phyloP scores from a whole-genome alignment of 2,888 invertebrate genomes.

The Mythimna lalbum region DNA sequence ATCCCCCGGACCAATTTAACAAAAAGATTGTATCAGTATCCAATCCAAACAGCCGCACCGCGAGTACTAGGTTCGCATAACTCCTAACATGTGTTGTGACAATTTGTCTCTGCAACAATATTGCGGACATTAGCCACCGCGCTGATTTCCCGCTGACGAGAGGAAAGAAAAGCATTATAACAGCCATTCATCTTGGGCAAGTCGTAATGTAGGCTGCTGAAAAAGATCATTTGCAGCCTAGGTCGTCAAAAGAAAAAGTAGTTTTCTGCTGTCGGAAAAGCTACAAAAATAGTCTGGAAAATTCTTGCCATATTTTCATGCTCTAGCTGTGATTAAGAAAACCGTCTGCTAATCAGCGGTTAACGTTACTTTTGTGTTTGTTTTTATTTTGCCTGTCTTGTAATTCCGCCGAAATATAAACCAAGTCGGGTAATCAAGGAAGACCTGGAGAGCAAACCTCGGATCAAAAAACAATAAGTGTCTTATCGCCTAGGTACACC shows the following conservation, averaged over 20 bases:
- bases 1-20: conserved; percentile 9
- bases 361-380: not conserved
- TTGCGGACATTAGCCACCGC: conserved; percentile 62
- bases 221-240: conserved; percentile 39
- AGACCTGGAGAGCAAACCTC: not conserved
- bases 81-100: conserved; percentile 73
- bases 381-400: not conserved
- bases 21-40: conserved; percentile 26
- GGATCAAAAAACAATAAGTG: too few relatives aligned
- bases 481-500: too few relatives aligned
- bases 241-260: conserved; percentile 20
- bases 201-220: conserved; percentile 26
- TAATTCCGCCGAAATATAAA: too few relatives aligned
- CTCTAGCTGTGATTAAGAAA: not conserved
- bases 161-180: conserved; percentile 44
- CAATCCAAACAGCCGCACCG: conserved; percentile 41
- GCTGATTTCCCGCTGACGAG: conserved; percentile 58
- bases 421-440: not conserved
- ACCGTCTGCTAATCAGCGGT: not conserved
- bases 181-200: conserved; percentile 44
- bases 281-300: conserved; percentile 10
- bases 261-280: conserved; percentile 18
- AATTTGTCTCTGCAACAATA: conserved; percentile 76
- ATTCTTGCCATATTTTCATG: conserved; percentile 1
- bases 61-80: conserved; percentile 56